These are phyloP conservation scores for Spialia ferax DNA, from an alignment of 2,888 invertebrate species.

Conservation along the genomic window DNA sequence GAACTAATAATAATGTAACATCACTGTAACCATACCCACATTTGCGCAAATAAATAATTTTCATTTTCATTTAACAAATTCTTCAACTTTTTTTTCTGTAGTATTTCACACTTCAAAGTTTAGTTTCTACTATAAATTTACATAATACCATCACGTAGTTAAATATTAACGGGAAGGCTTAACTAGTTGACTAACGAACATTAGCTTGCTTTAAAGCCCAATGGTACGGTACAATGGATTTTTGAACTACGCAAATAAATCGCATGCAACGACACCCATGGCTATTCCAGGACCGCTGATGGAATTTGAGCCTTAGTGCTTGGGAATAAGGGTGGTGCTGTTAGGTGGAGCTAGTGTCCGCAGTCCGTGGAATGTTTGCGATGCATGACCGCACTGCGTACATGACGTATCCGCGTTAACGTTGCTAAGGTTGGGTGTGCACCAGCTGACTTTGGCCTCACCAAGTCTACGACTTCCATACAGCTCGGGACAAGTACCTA, in stretches of 20 bases:
- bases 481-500: too few relatives aligned
- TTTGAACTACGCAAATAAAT: slow-evolving; percentile 39
- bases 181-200: slow-evolving; percentile 22
- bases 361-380: slow-evolving; percentile 42
- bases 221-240: slow-evolving; percentile 35
- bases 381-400: slow-evolving; percentile 41
- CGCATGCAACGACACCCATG: slow-evolving; percentile 36
- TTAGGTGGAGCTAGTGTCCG: slow-evolving; percentile 27
- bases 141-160: neutral
- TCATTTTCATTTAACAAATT: too few relatives aligned
- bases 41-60: too few relatives aligned
- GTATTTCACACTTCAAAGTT: too few relatives aligned
- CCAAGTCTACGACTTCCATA: too few relatives aligned
- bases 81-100: too few relatives aligned
- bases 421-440: slow-evolving; percentile 19
- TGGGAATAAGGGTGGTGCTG: slow-evolving; percentile 9
- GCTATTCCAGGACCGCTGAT: neutral
- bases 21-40: too few relatives aligned
- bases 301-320: slow-evolving; percentile 17
- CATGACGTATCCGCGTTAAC: slow-evolving; percentile 41
- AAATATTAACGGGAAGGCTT: neutral
- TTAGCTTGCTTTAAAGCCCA: slow-evolving; percentile 28
- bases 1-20: too few relatives aligned
- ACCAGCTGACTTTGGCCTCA: neutral
- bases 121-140: neutral